These are phyloP conservation scores for Formica aserva DNA, from an alignment of 2,888 invertebrate species.

Conservation along the genomic window DNA sequence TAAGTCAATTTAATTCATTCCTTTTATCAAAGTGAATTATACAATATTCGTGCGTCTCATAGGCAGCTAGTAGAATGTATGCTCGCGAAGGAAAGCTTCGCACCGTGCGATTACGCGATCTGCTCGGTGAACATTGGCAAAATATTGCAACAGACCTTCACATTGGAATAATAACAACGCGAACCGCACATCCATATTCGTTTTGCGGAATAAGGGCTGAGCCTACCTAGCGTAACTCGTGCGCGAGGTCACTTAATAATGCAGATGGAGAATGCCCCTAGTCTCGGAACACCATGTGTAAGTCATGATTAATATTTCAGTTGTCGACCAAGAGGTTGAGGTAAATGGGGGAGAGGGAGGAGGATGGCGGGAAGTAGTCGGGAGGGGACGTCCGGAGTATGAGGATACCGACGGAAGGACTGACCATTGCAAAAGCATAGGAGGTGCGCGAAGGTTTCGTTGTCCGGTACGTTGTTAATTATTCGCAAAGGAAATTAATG, in stretches of 20 bases:
- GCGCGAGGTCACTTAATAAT: conserved; percentile 80
- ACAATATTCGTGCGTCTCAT: neutral
- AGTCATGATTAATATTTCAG: conserved; percentile 84
- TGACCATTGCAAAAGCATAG: conserved; percentile 78
- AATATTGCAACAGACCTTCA: conserved; percentile 50
- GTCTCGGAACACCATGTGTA: conserved; percentile 80
- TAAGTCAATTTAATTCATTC: neutral
- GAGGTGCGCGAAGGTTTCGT: conserved; percentile 75
- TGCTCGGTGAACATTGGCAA: conserved; percentile 26
- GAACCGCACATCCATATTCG: conserved; percentile 70
- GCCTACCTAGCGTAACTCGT: conserved; percentile 72
- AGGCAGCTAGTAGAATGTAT: neutral
- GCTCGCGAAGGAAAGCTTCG: neutral
- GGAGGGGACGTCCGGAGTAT: conserved; percentile 50
- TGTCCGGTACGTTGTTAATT: conserved; percentile 82
- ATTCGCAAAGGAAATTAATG: conserved; percentile 84
- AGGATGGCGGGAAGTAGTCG: conserved; percentile 31
- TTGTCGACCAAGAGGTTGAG: conserved; percentile 74
- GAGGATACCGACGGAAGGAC: conserved; percentile 69
- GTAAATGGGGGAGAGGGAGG: conserved; percentile 18
- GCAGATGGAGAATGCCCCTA: conserved; percentile 80
- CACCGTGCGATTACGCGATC: conserved; percentile 25
- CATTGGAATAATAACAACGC: conserved; percentile 62
- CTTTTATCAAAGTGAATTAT: neutral
- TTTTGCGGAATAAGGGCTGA: conserved; percentile 63